These are phyloP conservation scores for Narcine bancroftii DNA, from an alignment of 2,113 vertebrate species.

Conservation along the genomic window DNA sequence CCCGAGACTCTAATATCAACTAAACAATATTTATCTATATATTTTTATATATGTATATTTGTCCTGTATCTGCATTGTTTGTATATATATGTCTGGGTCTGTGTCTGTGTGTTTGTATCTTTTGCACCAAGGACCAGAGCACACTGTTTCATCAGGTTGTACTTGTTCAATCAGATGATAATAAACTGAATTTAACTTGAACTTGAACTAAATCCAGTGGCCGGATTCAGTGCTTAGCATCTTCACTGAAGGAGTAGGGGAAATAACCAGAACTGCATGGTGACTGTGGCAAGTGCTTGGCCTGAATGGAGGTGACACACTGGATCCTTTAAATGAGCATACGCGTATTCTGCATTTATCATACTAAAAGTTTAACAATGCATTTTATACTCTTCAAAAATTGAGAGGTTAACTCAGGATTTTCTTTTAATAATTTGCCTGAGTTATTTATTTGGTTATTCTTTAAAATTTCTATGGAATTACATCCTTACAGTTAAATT, in stretches of 20 bases:
- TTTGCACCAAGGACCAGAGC: too few relatives aligned
- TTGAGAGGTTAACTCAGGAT: not conserved
- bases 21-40: too few relatives aligned
- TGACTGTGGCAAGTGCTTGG: not conserved
- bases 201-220: not conserved
- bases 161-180: too few relatives aligned
- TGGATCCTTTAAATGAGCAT: not conserved
- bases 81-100: too few relatives aligned
- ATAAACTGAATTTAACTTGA: too few relatives aligned
- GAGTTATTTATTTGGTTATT: not conserved
- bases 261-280: not conserved
- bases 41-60: too few relatives aligned
- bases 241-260: not conserved
- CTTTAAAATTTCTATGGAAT: not conserved
- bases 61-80: too few relatives aligned
- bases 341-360: not conserved
- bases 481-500: not conserved
- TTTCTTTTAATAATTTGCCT: not conserved
- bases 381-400: not conserved
- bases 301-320: not conserved
- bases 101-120: too few relatives aligned
- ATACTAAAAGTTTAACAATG: not conserved
- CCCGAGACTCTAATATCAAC: too few relatives aligned
- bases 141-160: too few relatives aligned
- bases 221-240: not conserved